Conservation (phyloP, 2,888 invertebrate genomes). For the Andricus curvator region DNA sequence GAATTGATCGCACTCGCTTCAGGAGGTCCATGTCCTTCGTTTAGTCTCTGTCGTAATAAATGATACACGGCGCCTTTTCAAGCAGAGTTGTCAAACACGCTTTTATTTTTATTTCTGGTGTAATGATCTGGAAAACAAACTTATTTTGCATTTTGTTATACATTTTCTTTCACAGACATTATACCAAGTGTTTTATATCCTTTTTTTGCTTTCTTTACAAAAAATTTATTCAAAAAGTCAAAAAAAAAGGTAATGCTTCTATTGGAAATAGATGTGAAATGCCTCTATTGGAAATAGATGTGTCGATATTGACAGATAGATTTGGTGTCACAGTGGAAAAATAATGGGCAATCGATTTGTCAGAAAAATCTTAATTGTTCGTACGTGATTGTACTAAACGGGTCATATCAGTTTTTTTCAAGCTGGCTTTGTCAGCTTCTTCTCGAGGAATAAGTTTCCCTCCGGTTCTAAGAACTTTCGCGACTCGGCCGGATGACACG, state of each 20-base stretch:
- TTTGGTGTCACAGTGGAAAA: neutral
- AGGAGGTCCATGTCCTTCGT: conserved; percentile 35
- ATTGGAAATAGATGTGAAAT: neutral
- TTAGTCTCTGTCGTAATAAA: conserved; percentile 35
- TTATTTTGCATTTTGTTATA: conserved; percentile 11
- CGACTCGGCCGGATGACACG: conserved; percentile 56
- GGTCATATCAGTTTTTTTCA: conserved; percentile 53
- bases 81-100: conserved; percentile 28
- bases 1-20: conserved; percentile 30
- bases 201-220: neutral
- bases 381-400: conserved; percentile 48
- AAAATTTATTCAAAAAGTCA: neutral
- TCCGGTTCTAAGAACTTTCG: conserved; percentile 54
- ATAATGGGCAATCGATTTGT: conserved; percentile 31
- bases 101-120: conserved; percentile 4
- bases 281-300: neutral
- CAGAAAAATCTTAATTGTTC: conserved; percentile 40
- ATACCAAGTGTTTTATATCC: too few relatives aligned
- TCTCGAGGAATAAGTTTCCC: conserved; percentile 53
- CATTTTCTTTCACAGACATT: neutral
- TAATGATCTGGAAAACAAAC: neutral
- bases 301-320: neutral
- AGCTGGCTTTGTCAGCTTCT: conserved; percentile 45
- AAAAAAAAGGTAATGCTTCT: neutral
- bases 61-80: conserved; percentile 37